Evolutionary conservation across 2,113 vertebrate genomes (phyloP), one percentile per base, ranked within the genome.

Genomic region (Paraplagusia blochii): DNA sequence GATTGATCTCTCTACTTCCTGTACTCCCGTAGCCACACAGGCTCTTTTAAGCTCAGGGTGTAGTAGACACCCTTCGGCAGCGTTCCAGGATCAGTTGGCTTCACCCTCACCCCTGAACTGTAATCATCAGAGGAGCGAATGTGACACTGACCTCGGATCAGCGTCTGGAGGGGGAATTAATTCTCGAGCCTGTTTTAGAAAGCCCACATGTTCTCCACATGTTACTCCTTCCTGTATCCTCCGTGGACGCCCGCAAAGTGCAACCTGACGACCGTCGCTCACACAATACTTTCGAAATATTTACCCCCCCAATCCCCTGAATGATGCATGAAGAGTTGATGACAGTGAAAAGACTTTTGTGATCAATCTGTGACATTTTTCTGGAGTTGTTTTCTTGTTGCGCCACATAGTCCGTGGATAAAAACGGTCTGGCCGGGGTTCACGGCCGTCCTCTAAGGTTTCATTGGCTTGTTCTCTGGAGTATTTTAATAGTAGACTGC

Each of bases 1-100:
- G 81, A 83, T 77, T 86, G 85, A 89, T 89, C 78, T 66, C 71
- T 75, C 58, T 51, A 80, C 87, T 89, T 85, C 81, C 84, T 84
- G 63, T 74, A 69, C 81, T 85, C 66, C 73, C 53, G 65, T 77
- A 81, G 83, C 87, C 80, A 54, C 83, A 82, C 66, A 59, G 43
- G 57, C 63, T 51, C 75, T 83, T 84, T 85, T 71, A 80, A 79
- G 84, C 71, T 72, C 14, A 14, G 53, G 59, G 72, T 76, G 72
- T 66, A 81, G 78, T 75, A 71, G 42, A 82, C 77, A 69, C 83
- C 85, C 81, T 76, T 68, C 55, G 71, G 80, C 78, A 67, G 60
- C 19, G 72, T 72, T 83, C 81, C 61, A 72, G 67, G 67, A 83
- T 81, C 73, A 75, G 76, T 76, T 29, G 9, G 39, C 45, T 76